phyloP scores from a whole-genome alignment of 2,113 vertebrate species.

The Microtus ochrogaster region DNA sequence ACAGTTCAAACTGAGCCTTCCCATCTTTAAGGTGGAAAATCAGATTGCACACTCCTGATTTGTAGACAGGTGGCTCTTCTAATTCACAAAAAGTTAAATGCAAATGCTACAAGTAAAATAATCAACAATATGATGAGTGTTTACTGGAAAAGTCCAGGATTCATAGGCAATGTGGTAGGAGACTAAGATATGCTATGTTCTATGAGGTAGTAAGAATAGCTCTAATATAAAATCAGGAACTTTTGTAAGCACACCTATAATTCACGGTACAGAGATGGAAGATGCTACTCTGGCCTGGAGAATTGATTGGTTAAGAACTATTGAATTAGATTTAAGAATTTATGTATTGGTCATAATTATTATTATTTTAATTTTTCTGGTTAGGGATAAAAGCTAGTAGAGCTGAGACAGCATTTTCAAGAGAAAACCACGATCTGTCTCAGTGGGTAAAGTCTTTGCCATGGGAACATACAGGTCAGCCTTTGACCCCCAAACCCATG shows the following conservation, averaged over 20 bases:
- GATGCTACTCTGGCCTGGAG: background rate
- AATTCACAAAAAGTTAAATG: background rate
- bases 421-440: background rate
- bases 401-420: background rate
- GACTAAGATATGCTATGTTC: background rate
- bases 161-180: background rate
- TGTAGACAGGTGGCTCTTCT: background rate
- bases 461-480: background rate
- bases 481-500: background rate
- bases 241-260: background rate
- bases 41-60: background rate
- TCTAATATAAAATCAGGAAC: background rate
- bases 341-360: background rate
- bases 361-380: background rate
- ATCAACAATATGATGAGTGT: background rate
- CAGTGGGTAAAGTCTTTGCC: background rate
- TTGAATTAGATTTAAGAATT: background rate
- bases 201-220: background rate
- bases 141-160: background rate
- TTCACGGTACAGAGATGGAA: background rate
- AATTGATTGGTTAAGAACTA: background rate
- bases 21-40: background rate
- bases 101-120: background rate
- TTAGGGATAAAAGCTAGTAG: background rate
- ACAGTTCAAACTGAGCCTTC: background rate